These are phyloP conservation scores for Bombus sylvicola DNA, from an alignment of 1,140 invertebrate genomes.

Conservation along the genomic window DNA sequence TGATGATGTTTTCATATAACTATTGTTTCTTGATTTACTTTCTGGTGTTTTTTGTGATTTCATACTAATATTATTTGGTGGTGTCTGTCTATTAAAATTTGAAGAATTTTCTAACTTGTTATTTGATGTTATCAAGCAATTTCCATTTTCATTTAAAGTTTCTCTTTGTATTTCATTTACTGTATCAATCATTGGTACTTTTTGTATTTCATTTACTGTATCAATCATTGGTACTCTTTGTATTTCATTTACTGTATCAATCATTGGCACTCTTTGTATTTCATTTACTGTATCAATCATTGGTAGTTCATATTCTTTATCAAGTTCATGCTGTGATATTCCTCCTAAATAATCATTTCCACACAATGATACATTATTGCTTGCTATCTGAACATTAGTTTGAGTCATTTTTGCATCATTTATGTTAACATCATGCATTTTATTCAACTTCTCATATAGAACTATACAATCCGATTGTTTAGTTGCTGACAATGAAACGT, in stretches of 20 bases:
- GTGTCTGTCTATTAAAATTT: not conserved
- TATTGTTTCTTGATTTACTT: not conserved
- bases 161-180: not conserved
- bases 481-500: not conserved
- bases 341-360: not conserved
- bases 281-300: not conserved
- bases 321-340: not conserved
- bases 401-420: not conserved
- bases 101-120: not conserved
- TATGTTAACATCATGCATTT: not conserved
- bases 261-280: not conserved
- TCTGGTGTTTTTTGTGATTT: not conserved
- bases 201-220: not conserved
- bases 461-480: not conserved
- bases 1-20: not conserved
- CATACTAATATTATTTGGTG: not conserved
- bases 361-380: not conserved
- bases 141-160: not conserved
- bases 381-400: not conserved
- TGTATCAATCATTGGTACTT: not conserved
- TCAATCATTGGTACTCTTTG: not conserved
- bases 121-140: not conserved
- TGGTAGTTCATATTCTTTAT: not conserved
- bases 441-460: not conserved
- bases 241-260: not conserved